Base-by-base conservation (phyloP, 2,113 vertebrate genomes). In the Formicarius rufipectus region DNA sequence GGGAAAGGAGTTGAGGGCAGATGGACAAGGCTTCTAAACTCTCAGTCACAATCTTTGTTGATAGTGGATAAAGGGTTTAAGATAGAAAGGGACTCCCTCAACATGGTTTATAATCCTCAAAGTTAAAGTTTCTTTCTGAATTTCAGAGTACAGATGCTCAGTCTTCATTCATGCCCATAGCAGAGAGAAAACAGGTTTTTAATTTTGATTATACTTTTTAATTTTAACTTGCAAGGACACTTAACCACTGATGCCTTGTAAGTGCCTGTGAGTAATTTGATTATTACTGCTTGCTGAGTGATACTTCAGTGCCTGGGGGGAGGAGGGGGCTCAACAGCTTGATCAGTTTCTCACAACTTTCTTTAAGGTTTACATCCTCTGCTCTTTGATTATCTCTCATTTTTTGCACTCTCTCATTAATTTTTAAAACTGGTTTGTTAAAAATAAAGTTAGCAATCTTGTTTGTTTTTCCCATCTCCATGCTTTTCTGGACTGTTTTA, bases 171-270 rank as follows among this genome's bases (percentile, higher is more conserved):
- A 22, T 73, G 21, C 7, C 44, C 12, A 49, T 1, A 73, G 40
- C 49, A 69, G 53, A 68, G 47, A 62, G 73, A 49, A 93, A 68
- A 27, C 2, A 73, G 7, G 4, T 23, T 73, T 89, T 56, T 64
- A 84, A 84, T 73, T 80, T 56, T 84, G 27, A 44, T n/a, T n/a
- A n/a, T n/a, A n/a, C n/a, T n/a, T n/a, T n/a, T n/a, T n/a, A n/a
- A n/a, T n/a, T n/a, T n/a, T n/a, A n/a, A n/a, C n/a, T 60, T 76
- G 19, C 0, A 0, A 35, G 35, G 80, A 40, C 35, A 33, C 18
- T 60, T 60, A 49, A 69, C n/a, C 84, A 19, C 7, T 15, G 17
- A 68, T 13, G 72, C 25, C 45, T 87, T 89, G 3, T 7, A 63
- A 80, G 15, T 44, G 8, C 23, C 28, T 25, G 16, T 40, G 50